Conservation (phyloP, 2,113 vertebrate genomes). For the Meles meles region DNA sequence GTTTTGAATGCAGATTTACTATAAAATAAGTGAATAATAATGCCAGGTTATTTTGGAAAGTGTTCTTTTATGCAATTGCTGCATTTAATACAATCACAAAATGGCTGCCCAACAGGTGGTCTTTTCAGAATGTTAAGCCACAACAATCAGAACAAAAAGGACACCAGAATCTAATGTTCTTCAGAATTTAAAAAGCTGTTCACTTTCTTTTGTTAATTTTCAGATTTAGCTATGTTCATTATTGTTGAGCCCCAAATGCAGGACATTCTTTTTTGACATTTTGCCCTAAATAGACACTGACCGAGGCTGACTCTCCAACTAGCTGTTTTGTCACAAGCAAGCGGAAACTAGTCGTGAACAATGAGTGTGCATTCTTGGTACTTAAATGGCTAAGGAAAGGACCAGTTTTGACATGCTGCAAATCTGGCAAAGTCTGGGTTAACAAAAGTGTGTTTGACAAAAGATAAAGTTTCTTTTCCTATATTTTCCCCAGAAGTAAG, state of each 20-base stretch:
- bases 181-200: conserved; percentile 99
- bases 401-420: conserved; percentile 81
- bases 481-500: conserved; percentile 79
- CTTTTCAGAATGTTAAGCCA: conserved; percentile 96
- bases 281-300: conserved; percentile 99
- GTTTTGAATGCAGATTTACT: conserved; percentile 88
- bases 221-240: conserved; percentile 98
- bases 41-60: conserved; percentile 89
- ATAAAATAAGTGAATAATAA: conserved; percentile 90
- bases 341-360: conserved; percentile 91
- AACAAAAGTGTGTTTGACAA: conserved; percentile 87
- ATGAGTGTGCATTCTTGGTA: conserved; percentile 83
- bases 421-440: conserved; percentile 83
- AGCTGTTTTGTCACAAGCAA: conserved; percentile 93
- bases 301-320: conserved; percentile 97
- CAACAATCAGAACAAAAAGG: conserved; percentile 94
- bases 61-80: conserved; percentile 87
- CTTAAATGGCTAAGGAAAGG: conserved; percentile 81
- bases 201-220: conserved; percentile 97
- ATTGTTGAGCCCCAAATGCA: conserved; percentile 97
- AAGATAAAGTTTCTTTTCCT: conserved; percentile 84
- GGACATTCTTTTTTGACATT: conserved; percentile 99
- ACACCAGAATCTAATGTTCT: conserved; percentile 99
- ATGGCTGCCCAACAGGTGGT: conserved; percentile 98
- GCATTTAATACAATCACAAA: conserved; percentile 97